Conservation (phyloP, 1,140 invertebrate species). For the Phthorimaea operculella region DNA sequence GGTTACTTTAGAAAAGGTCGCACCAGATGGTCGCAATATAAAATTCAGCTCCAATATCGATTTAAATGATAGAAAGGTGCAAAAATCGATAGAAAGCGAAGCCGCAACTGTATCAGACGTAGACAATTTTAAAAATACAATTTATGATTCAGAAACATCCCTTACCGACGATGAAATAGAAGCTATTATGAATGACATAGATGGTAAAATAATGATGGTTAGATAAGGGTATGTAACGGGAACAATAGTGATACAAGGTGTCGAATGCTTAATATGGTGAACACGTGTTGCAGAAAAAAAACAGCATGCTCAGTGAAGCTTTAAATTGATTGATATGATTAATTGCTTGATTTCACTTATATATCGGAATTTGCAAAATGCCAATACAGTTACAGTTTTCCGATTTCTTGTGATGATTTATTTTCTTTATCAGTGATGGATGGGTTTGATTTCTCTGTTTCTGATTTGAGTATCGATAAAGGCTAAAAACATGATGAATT, state of each 20-base stretch:
- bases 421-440: too few relatives aligned
- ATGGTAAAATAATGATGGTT: background rate
- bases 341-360: background rate
- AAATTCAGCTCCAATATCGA: background rate
- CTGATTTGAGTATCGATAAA: too few relatives aligned
- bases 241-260: slow-evolving; percentile 5
- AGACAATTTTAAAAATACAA: background rate
- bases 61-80: slow-evolving; percentile 28
- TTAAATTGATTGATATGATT: background rate
- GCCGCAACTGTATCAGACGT: slow-evolving; percentile 25
- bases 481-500: too few relatives aligned
- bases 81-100: slow-evolving; percentile 23
- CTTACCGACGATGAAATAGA: background rate
- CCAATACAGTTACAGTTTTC: too few relatives aligned
- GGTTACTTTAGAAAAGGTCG: slow-evolving; percentile 29
- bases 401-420: too few relatives aligned
- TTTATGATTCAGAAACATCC: background rate
- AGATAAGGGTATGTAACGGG: slow-evolving; percentile 1
- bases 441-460: too few relatives aligned
- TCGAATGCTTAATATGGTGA: background rate
- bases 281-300: slow-evolving; percentile 1
- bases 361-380: background rate
- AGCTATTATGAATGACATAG: background rate
- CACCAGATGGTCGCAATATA: slow-evolving; percentile 26
- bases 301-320: background rate